phyloP scores from a whole-genome alignment of 1,140 invertebrate genomes.

The Ridgeia piscesae region DNA sequence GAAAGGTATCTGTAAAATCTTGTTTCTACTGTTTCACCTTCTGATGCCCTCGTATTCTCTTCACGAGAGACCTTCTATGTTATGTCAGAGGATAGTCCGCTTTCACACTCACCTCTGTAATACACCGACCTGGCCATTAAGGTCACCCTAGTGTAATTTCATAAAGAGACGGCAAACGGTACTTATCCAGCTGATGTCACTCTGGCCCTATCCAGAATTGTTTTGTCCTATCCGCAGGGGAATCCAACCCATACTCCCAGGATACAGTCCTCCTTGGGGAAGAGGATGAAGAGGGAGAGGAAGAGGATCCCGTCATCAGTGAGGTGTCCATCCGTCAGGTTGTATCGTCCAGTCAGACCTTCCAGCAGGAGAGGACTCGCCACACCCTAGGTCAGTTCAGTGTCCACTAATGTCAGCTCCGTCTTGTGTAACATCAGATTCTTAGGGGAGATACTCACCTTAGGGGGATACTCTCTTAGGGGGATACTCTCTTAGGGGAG shows the following conservation, averaged over 20 bases:
- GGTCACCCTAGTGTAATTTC: no score
- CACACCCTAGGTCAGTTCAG: not conserved
- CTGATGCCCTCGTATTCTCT: not conserved
- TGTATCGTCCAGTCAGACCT: conserved; percentile 48
- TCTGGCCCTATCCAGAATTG: no score
- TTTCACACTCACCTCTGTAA: no score
- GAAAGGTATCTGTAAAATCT: not conserved
- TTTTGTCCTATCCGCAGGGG: not conserved
- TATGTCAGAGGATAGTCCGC: not conserved
- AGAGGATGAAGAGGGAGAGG: conserved; percentile 2
- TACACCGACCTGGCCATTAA: no score
- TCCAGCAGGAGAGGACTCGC: conserved; percentile 19
- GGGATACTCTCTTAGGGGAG: no score
- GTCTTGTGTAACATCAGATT: no score
- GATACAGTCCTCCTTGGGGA: not conserved
- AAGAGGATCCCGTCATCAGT: conserved; percentile 38
- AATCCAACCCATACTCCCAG: not conserved
- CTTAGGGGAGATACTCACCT: not conserved
- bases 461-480: no score
- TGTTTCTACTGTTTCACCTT: not conserved
- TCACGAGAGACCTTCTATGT: not conserved
- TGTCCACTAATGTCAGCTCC: not conserved
- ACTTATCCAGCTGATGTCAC: no score
- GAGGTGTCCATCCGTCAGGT: conserved; percentile 45
- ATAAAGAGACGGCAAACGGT: no score